Conservation (phyloP, 2,113 vertebrate species). For the Myiozetetes cayanensis region DNA sequence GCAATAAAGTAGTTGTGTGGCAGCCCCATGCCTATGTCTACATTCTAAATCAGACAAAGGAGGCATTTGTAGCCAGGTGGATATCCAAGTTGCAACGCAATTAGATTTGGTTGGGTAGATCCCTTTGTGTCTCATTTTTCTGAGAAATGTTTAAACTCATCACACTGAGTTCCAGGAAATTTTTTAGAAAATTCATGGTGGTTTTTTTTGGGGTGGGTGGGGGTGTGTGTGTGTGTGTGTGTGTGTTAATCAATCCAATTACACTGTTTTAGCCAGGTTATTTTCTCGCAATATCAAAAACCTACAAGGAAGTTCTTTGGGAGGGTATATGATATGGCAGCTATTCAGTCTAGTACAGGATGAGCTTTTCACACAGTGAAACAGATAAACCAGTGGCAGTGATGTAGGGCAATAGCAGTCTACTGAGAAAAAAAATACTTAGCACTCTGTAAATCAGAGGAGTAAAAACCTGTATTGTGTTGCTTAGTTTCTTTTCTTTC, state of each 20-base stretch:
- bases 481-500: slow-evolving; percentile 6
- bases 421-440: not conserved
- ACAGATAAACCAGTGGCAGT: not conserved
- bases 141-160: not conserved
- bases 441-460: not conserved
- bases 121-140: not conserved
- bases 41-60: not conserved
- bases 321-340: not conserved
- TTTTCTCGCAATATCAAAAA: not conserved
- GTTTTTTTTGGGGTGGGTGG: too few relatives aligned
- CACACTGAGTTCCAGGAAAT: not conserved
- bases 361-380: not conserved
- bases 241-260: not conserved
- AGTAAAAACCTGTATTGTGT: not conserved
- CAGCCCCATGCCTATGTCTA: not conserved
- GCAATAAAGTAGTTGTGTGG: not conserved
- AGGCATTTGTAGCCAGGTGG: not conserved
- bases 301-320: not conserved
- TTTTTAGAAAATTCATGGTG: not conserved
- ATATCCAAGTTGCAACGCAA: not conserved
- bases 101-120: not conserved
- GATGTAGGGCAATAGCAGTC: not conserved
- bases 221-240: too few relatives aligned
- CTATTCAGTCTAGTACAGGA: not conserved
- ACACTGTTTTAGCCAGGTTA: not conserved